Conservation (phyloP, 2,888 invertebrate species). For the Melinaea marsaeus region DNA sequence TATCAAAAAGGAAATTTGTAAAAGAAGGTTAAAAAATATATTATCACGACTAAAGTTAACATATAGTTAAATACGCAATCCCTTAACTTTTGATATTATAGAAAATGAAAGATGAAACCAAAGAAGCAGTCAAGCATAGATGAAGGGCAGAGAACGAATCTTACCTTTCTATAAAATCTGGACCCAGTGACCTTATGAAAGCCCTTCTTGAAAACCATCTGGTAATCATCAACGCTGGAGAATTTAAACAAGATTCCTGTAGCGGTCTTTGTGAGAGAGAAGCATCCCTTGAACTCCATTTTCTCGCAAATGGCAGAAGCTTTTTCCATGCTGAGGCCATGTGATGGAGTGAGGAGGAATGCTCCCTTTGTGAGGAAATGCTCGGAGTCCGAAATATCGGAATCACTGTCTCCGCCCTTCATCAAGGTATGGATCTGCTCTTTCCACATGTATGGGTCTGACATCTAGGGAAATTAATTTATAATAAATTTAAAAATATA, state of each 20-base stretch:
- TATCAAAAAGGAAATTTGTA: too few relatives aligned
- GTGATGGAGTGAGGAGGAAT: conserved; percentile 90
- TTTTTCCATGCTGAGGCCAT: conserved; percentile 91
- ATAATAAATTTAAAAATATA: not conserved
- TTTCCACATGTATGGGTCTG: conserved; percentile 75
- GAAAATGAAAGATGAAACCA: not conserved
- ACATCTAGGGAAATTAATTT: conserved; percentile 53
- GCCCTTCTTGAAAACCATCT: conserved; percentile 90
- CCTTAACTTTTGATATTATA: too few relatives aligned
- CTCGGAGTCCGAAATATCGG: conserved; percentile 85
- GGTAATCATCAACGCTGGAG: conserved; percentile 91
- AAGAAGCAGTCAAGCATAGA: conserved; percentile 24
- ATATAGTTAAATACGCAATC: too few relatives aligned
- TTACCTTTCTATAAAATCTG: conserved; percentile 90
- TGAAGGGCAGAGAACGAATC: conserved; percentile 25
- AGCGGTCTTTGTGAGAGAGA: conserved; percentile 91
- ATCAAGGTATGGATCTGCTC: conserved; percentile 77
- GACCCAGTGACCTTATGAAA: conserved; percentile 93
- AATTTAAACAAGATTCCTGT: conserved; percentile 93
- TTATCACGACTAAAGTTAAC: too few relatives aligned
- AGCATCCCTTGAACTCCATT: conserved; percentile 91
- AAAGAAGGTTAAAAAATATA: too few relatives aligned
- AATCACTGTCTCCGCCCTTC: conserved; percentile 87
- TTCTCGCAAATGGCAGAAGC: conserved; percentile 92
- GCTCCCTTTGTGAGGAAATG: conserved; percentile 90